A percentile compares a stretch with the other conserved stretches of the same genome.
phyloP scores from a whole-genome alignment of 2,113 vertebrate species.

The Leptodactylus fuscus region DNA sequence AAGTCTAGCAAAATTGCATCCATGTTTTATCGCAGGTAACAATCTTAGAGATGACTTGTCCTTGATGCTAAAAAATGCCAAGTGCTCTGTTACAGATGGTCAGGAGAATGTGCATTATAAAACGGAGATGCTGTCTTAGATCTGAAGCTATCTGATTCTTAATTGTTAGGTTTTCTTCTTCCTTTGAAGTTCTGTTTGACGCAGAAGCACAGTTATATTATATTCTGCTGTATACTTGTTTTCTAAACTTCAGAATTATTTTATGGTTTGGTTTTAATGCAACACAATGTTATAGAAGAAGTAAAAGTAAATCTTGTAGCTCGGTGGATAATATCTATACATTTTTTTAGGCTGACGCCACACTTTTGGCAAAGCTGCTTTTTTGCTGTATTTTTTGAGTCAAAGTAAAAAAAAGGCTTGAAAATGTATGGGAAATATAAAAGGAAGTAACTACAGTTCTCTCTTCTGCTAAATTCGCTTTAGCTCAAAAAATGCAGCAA shows the following conservation, averaged over 20 bases:
- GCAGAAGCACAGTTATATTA: neutral
- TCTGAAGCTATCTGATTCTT: neutral
- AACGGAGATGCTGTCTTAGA: conserved; percentile 14
- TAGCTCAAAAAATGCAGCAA: no score
- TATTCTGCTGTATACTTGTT: neutral
- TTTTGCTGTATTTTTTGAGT: no score
- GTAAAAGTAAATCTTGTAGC: no score
- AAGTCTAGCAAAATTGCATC: neutral
- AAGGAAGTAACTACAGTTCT: no score
- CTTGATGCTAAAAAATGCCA: neutral
- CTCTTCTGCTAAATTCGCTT: no score
- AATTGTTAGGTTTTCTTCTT: neutral
- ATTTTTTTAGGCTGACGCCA: no score
- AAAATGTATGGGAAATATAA: no score
- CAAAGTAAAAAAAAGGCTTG: no score
- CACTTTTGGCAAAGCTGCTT: no score
- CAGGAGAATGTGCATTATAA: neutral
- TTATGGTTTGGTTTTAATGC: neutral
- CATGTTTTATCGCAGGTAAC: neutral
- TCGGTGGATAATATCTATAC: no score
- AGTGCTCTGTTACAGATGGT: neutral
- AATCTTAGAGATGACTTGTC: neutral
- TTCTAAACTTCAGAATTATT: neutral
- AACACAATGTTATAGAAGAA: neutral
- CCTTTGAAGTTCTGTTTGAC: conserved; percentile 7